Percentiles rank a stretch among this genome's conserved stretches.
Conservation (phyloP, 2,888 invertebrate genomes). For the Sinodicranocentrus sp. region DNA sequence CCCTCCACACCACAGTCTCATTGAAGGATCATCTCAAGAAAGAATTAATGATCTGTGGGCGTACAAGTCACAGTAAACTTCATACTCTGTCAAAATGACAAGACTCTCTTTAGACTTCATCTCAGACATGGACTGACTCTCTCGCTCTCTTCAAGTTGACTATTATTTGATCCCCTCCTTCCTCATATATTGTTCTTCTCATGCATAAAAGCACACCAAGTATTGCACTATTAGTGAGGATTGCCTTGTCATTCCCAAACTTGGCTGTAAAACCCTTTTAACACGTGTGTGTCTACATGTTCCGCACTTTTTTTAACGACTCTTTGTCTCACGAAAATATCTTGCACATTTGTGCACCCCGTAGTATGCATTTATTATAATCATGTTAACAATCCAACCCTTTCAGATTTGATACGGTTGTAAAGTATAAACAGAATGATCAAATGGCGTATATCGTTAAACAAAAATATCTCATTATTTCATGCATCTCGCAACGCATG, state of each 20-base stretch:
- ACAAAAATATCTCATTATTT: too few relatives aligned
- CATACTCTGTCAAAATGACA: constrained; percentile 54
- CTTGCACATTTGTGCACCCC: too few relatives aligned
- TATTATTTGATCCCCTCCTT: too few relatives aligned
- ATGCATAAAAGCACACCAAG: too few relatives aligned
- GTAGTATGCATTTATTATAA: neutral
- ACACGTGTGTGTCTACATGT: too few relatives aligned
- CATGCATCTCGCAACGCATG: neutral
- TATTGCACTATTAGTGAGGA: neutral
- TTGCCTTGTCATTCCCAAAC: constrained; percentile 22
- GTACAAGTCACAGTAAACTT: constrained; percentile 67
- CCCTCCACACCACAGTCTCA: neutral
- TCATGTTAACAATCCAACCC: neutral
- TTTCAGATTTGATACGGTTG: neutral
- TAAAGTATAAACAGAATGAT: neutral
- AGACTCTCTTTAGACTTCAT: constrained; percentile 24
- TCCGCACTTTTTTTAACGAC: too few relatives aligned
- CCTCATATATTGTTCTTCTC: too few relatives aligned
- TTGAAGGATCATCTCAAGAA: neutral
- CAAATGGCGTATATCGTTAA: too few relatives aligned
- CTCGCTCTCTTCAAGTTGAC: neutral
- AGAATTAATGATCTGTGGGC: constrained; percentile 65
- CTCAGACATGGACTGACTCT: neutral
- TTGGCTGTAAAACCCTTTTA: constrained; percentile 7
- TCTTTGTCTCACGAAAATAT: too few relatives aligned